Evolutionary conservation across 2,888 invertebrate genomes (phyloP).

Genomic region (Phymatocera aterrima): DNA sequence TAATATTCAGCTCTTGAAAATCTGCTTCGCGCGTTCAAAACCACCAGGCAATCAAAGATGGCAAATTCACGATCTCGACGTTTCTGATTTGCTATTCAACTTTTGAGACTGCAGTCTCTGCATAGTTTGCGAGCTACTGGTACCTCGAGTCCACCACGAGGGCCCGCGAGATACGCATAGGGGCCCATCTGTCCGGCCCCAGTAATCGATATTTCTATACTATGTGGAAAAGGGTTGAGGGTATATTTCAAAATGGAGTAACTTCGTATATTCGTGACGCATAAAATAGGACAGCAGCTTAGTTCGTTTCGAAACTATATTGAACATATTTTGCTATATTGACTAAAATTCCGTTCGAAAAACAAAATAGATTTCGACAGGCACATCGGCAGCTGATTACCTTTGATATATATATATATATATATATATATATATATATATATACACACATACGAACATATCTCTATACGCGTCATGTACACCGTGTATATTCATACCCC

Average conservation of each 20-base stretch:
- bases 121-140: slow-evolving; percentile 38
- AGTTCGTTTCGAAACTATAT: too few relatives aligned
- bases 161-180: slow-evolving; percentile 15
- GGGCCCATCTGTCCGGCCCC: slow-evolving; percentile 40
- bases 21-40: not conserved
- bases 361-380: too few relatives aligned
- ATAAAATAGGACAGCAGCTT: not conserved
- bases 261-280: not conserved
- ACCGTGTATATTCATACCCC: not conserved
- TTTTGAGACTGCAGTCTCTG: not conserved
- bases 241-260: not conserved
- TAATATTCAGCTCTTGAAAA: not conserved
- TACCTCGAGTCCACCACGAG: slow-evolving; percentile 21
- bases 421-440: too few relatives aligned
- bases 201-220: slow-evolving; percentile 28
- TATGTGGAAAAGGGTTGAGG: slow-evolving; percentile 11
- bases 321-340: too few relatives aligned
- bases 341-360: too few relatives aligned
- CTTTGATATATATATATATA: not conserved
- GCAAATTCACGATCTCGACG: not conserved
- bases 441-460: too few relatives aligned
- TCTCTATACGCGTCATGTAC: not conserved
- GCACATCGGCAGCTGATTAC: slow-evolving; percentile 7
- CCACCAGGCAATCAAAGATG: not conserved
- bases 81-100: not conserved